Percentiles rank a stretch among this genome's conserved stretches.
Evolutionary conservation across 2,888 invertebrate species (phyloP).

Genomic region (Halictus ligatus): DNA sequence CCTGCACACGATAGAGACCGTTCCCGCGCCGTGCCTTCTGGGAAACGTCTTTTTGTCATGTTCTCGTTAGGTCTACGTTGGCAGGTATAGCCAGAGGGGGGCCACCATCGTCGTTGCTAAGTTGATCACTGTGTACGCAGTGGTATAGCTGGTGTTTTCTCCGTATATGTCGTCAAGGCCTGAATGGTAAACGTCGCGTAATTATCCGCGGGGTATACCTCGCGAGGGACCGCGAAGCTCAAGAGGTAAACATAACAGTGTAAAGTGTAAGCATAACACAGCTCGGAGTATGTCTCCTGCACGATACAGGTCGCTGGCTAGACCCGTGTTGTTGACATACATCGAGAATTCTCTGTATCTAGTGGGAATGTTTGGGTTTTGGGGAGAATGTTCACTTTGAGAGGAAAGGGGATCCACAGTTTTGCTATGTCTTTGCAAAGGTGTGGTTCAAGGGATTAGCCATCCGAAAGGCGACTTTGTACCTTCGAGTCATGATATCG

Average conservation of each 20-base stretch:
- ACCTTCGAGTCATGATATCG: background rate
- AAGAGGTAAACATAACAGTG: too few relatives aligned
- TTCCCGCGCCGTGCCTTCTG: constrained; percentile 66
- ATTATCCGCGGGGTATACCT: too few relatives aligned
- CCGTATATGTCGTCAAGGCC: too few relatives aligned
- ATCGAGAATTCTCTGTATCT: background rate
- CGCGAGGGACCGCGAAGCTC: too few relatives aligned
- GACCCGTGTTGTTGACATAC: too few relatives aligned
- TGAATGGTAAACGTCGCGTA: too few relatives aligned
- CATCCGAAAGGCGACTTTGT: background rate
- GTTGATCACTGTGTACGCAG: constrained; percentile 49
- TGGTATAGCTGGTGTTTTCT: background rate
- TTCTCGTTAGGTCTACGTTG: constrained; percentile 52
- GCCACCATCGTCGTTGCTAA: constrained; percentile 52
- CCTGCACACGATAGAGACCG: constrained; percentile 76
- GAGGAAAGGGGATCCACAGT: background rate
- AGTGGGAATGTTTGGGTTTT: background rate
- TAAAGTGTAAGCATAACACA: too few relatives aligned
- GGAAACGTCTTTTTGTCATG: constrained; percentile 57
- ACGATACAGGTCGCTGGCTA: too few relatives aligned
- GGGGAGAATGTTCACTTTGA: background rate
- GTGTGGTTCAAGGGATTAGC: too few relatives aligned
- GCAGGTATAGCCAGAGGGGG: constrained; percentile 44
- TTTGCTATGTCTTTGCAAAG: constrained; percentile 50
- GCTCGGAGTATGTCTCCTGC: too few relatives aligned